A percentile compares a stretch with the other conserved stretches of the same genome.
Evolutionary conservation across 1,140 invertebrate species (phyloP).

Genomic region (Sitobion miscanthi): DNA sequence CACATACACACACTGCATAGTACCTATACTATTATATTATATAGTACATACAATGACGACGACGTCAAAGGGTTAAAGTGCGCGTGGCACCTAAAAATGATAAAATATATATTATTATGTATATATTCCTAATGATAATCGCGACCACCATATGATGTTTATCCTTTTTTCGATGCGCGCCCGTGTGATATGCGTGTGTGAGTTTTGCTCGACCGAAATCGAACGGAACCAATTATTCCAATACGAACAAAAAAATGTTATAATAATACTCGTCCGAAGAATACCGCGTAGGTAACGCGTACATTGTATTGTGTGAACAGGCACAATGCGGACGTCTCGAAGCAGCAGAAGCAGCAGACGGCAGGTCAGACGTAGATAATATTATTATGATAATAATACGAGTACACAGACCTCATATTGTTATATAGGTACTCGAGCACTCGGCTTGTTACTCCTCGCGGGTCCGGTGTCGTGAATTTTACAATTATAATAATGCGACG

Average conservation of each 20-base stretch:
- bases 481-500: not conserved
- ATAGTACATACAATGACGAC: not conserved
- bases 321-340: not conserved
- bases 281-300: not conserved
- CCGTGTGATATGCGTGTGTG: not conserved
- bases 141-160: not conserved
- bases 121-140: constrained; percentile 19
- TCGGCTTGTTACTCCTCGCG: not conserved
- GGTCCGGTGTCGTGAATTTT: not conserved
- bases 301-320: not conserved
- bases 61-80: constrained; percentile 41
- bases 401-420: too few species aligned
- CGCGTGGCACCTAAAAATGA: not conserved
- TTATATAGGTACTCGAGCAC: not conserved
- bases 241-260: not conserved
- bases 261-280: not conserved
- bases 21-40: too few species aligned
- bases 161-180: constrained; percentile 10
- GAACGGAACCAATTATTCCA: constrained; percentile 8
- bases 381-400: not conserved
- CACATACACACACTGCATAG: not conserved
- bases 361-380: not conserved
- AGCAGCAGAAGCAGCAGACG: too few species aligned
- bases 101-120: not conserved
- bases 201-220: not conserved